These are phyloP conservation scores for Mycogona germanica DNA, from an alignment of 2,888 invertebrate genomes.

Conservation along the genomic window DNA sequence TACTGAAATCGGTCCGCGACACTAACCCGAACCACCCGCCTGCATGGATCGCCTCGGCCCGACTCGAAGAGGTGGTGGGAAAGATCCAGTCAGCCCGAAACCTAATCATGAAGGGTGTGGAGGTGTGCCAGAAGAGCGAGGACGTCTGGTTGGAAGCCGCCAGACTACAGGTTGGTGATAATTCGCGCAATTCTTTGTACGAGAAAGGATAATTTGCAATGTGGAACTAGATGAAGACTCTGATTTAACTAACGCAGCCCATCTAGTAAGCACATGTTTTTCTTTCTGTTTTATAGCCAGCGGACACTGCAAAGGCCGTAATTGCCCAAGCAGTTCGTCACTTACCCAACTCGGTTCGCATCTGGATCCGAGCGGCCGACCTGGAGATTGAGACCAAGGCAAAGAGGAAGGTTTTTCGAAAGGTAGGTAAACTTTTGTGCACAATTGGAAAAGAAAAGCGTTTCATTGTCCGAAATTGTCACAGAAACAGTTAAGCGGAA, in stretches of 20 bases:
- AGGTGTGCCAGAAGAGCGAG: slow-evolving; percentile 84
- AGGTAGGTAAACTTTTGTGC: slow-evolving; percentile 25
- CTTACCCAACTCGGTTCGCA: slow-evolving; percentile 85
- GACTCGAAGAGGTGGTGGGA: slow-evolving; percentile 95
- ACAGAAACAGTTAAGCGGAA: not conserved
- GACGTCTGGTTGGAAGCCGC: slow-evolving; percentile 98
- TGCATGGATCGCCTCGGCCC: slow-evolving; percentile 98
- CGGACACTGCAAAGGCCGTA: slow-evolving; percentile 86
- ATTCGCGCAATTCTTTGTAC: not conserved
- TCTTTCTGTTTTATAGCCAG: slow-evolving; percentile 45
- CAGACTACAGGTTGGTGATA: slow-evolving; percentile 45
- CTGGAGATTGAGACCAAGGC: slow-evolving; percentile 87
- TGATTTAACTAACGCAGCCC: not conserved
- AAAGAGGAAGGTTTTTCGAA: slow-evolving; percentile 81
- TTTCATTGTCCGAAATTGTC: not conserved
- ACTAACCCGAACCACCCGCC: slow-evolving; percentile 99
- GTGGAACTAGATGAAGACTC: not conserved
- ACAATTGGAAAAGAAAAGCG: not conserved
- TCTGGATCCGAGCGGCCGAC: slow-evolving; percentile 98
- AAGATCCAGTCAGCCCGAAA: slow-evolving; percentile 93
- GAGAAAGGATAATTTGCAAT: not conserved
- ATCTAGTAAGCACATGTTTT: not conserved
- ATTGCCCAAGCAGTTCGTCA: slow-evolving; percentile 94
- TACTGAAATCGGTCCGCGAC: slow-evolving; percentile 86
- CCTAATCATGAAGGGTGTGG: slow-evolving; percentile 95